Evolutionary conservation across 2,888 invertebrate genomes (phyloP), one percentile per base, ranked within the genome.

Genomic region (Stenchaetothrips biformis): DNA sequence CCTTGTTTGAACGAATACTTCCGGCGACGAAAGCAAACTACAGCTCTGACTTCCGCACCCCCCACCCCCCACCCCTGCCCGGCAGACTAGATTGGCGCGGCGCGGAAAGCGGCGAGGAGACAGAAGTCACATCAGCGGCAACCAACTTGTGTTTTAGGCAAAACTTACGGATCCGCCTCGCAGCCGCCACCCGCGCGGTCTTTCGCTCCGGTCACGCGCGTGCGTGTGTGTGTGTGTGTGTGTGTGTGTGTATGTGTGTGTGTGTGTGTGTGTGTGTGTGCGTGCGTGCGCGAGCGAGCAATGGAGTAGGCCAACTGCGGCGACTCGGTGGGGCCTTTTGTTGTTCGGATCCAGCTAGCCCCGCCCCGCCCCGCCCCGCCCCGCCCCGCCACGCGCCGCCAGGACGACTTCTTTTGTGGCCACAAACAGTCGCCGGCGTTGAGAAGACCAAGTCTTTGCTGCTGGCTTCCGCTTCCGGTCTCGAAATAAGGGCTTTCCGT

Each of bases 111-210:
- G 18, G 18, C 18, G 18, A 4, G 67, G 25, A 74, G 67, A 74
- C 67, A 74, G 67, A 74, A 25, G 67, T 74, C 67, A 74, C 67
- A 74, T 74, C 67, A 7, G 67, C 59, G 59, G 13, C 59, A 16
- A 59, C 67, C 25, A 74, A 74, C 67, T 74, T 74, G 67, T 74
- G 67, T 74, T 74, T 74, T 74, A 74, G 67, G 21, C 67, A 74
- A 74, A 74, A 74, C 67, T 74, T 74, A 37, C 37, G 37, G 4
- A 37, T 37, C 37, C 37, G 37, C 37, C 37, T 4, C 37, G 37
- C 37, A 37, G 37, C 37, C 37, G 37, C 37, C 37, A 37, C 37
- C 37, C 37, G 37, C 37, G 37, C 37, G 37, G 37, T 37, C 37
- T 4, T 37, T 37, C 37, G 1, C 37, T 37, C 37, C 37, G 37